phyloP scores from a whole-genome alignment of 2,888 invertebrate species.

The Scaptomyza tumidula region DNA sequence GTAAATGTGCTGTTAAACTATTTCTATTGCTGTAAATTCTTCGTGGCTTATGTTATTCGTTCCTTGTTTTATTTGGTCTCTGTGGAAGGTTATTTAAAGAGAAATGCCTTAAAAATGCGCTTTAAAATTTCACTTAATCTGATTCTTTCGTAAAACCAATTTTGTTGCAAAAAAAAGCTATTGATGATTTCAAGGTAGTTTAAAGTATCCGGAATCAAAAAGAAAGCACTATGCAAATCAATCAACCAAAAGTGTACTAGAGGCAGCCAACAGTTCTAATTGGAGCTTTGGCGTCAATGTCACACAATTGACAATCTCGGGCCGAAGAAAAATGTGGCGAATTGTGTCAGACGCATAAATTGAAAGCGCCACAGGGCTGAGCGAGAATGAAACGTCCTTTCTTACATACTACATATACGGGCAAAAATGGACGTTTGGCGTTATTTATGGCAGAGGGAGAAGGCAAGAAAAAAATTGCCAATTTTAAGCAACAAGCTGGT shows the following conservation, averaged over 20 bases:
- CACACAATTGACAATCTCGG: conserved; percentile 52
- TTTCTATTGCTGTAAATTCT: too few relatives aligned
- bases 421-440: background rate
- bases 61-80: background rate
- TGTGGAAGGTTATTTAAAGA: too few relatives aligned
- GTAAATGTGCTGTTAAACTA: background rate
- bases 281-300: conserved; percentile 29
- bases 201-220: background rate
- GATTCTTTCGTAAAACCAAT: too few relatives aligned
- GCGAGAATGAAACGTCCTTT: conserved; percentile 1
- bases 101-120: too few relatives aligned
- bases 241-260: conserved; percentile 34
- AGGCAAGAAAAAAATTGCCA: background rate
- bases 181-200: background rate
- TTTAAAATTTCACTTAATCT: too few relatives aligned
- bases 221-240: conserved; percentile 24
- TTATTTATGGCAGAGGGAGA: conserved; percentile 2
- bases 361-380: conserved; percentile 34
- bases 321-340: conserved; percentile 22
- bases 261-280: conserved; percentile 8
- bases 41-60: background rate
- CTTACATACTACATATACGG: background rate
- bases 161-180: too few relatives aligned
- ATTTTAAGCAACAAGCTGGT: conserved; percentile 22
- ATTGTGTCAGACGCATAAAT: conserved; percentile 61